Evolutionary conservation across 2,797 vertebrate species (phyloP).

Genomic region (Syncerus caffer): DNA sequence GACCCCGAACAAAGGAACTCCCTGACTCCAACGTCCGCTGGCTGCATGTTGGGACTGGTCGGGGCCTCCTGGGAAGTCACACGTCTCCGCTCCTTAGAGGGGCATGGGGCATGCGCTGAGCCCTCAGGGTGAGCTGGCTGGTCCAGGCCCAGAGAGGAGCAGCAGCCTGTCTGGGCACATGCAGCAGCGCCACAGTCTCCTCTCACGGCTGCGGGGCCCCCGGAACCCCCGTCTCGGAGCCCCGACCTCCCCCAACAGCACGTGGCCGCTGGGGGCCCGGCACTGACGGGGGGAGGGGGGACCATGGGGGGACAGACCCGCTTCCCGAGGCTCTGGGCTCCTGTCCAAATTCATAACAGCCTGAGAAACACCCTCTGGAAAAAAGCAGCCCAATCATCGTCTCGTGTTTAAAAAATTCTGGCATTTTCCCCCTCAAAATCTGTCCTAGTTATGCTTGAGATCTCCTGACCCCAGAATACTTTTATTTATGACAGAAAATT

Average conservation of each 20-base stretch:
- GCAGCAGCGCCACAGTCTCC: neutral
- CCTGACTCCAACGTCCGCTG: slow-evolving; percentile 37
- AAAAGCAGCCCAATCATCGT: slow-evolving; percentile 61
- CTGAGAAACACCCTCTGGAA: slow-evolving; percentile 20
- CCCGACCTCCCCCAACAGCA: neutral
- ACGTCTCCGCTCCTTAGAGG: neutral
- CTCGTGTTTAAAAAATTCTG: slow-evolving; percentile 64
- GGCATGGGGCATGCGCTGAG: neutral
- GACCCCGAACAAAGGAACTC: slow-evolving; percentile 69
- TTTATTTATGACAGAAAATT: slow-evolving; percentile 86
- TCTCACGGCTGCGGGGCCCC: neutral
- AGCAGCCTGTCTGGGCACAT: neutral
- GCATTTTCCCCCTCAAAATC: slow-evolving; percentile 78
- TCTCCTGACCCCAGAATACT: slow-evolving; percentile 85
- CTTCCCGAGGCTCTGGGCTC: neutral
- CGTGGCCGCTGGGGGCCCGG: accelerated
- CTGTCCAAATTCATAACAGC: neutral
- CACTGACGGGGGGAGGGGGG: neutral
- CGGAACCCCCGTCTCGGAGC: too few species aligned
- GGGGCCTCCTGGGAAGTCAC: neutral
- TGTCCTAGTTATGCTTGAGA: slow-evolving; percentile 82
- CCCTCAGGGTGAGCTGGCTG: neutral
- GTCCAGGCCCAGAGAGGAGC: neutral
- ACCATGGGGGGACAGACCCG: neutral
- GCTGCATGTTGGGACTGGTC: neutral